Evolutionary conservation across 2,113 vertebrate species (phyloP).

Genomic region (Centropus bengalensis): DNA sequence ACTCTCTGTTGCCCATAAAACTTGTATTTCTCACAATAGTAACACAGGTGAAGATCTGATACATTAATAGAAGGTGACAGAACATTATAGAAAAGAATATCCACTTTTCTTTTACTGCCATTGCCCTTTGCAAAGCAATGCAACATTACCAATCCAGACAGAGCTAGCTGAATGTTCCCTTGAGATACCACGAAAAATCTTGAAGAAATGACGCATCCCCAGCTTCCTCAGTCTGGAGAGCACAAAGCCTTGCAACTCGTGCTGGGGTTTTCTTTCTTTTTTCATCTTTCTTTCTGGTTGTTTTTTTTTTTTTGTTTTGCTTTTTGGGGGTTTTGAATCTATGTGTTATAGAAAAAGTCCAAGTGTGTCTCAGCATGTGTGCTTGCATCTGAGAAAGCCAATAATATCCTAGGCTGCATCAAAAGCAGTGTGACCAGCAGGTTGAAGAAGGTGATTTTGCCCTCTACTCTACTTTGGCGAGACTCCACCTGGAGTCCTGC

Average conservation of each 20-base stretch:
- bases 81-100: background rate
- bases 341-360: background rate
- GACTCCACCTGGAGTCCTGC: no score
- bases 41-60: background rate
- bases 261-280: background rate
- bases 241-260: background rate
- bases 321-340: background rate
- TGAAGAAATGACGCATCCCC: background rate
- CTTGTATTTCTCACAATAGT: background rate
- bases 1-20: background rate
- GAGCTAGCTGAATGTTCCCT: background rate
- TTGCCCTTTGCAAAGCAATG: background rate
- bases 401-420: no score
- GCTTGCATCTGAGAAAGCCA: no score
- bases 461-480: no score
- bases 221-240: background rate
- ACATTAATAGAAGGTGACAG: background rate
- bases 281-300: background rate
- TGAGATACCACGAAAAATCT: background rate
- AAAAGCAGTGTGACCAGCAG: no score
- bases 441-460: no score
- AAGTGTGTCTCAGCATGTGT: background rate
- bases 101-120: background rate
- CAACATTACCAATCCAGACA: background rate
- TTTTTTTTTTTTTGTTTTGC: background rate